These are phyloP conservation scores for Mus caroli DNA, from an alignment of 2,797 vertebrate species.

Conservation along the genomic window DNA sequence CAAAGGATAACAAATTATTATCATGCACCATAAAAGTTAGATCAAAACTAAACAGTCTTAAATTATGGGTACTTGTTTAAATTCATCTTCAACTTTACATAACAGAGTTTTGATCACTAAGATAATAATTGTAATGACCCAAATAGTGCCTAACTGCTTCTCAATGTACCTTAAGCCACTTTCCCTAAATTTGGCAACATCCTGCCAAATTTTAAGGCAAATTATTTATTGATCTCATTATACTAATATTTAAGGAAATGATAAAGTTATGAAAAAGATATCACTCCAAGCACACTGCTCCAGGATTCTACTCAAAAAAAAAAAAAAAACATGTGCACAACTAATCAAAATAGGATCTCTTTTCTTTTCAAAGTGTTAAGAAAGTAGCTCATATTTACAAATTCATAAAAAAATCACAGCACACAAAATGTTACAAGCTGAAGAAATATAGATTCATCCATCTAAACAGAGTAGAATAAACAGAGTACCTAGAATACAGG, in stretches of 20 bases:
- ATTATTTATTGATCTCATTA: background rate
- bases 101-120: conserved; percentile 58
- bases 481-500: conserved; percentile 52
- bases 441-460: conserved; percentile 55
- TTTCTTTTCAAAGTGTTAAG: conserved; percentile 41
- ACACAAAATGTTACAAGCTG: conserved; percentile 63
- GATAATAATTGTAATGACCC: conserved; percentile 41
- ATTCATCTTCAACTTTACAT: conserved; percentile 53
- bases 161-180: conserved; percentile 3
- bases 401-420: conserved; percentile 63
- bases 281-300: background rate
- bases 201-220: conserved; percentile 47
- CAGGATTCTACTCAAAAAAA: conserved; percentile 33
- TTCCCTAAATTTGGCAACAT: conserved; percentile 45
- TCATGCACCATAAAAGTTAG: conserved; percentile 21
- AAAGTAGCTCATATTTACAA: conserved; percentile 67
- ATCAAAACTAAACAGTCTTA: conserved; percentile 63
- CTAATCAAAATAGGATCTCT: conserved; percentile 12
- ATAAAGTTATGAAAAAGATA: conserved; percentile 29
- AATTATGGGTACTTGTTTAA: conserved; percentile 42
- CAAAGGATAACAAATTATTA: conserved; percentile 58
- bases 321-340: conserved; percentile 57
- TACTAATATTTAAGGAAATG: conserved; percentile 39
- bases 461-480: conserved; percentile 69
- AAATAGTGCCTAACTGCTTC: conserved; percentile 32